These are phyloP conservation scores for Xanthorhoe designata DNA, from an alignment of 2,888 invertebrate genomes.

Conservation along the genomic window DNA sequence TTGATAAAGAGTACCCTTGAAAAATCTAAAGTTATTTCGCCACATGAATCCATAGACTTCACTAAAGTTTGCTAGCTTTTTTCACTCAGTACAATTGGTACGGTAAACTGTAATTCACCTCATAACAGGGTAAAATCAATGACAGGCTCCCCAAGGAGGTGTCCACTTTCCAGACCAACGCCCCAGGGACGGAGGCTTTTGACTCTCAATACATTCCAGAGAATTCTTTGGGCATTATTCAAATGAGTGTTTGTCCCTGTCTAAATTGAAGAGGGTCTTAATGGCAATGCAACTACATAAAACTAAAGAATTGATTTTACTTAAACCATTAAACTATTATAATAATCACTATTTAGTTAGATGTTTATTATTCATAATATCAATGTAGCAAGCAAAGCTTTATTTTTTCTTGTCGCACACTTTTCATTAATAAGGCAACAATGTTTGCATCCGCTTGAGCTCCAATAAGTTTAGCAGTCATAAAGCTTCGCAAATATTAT, in stretches of 20 bases:
- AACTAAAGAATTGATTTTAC: neutral
- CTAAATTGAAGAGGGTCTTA: constrained; percentile 10
- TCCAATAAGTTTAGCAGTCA: too few species aligned
- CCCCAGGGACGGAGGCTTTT: constrained; percentile 22
- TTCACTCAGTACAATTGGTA: neutral
- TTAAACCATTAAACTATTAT: neutral
- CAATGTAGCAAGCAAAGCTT: too few species aligned
- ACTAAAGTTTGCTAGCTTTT: neutral
- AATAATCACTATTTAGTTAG: too few species aligned
- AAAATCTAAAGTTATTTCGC: too few species aligned
- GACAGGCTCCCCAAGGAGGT: constrained; percentile 20
- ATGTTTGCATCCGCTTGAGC: too few species aligned
- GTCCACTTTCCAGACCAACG: constrained; percentile 19
- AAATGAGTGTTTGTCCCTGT: constrained; percentile 15
- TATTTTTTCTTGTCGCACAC: too few species aligned
- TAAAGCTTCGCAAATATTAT: too few species aligned
- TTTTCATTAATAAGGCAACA: too few species aligned
- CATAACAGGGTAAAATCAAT: constrained; percentile 24
- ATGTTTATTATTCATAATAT: too few species aligned
- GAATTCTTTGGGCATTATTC: constrained; percentile 23
- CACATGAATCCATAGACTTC: too few species aligned
- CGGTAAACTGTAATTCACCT: constrained; percentile 2
- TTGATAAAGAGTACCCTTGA: too few species aligned
- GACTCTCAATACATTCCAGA: constrained; percentile 18
- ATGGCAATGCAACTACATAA: neutral